A percentile compares a stretch with the other conserved stretches of the same genome.
Conservation (phyloP, 2,797 vertebrate species). For the Oryzias dopingdopingensis region DNA sequence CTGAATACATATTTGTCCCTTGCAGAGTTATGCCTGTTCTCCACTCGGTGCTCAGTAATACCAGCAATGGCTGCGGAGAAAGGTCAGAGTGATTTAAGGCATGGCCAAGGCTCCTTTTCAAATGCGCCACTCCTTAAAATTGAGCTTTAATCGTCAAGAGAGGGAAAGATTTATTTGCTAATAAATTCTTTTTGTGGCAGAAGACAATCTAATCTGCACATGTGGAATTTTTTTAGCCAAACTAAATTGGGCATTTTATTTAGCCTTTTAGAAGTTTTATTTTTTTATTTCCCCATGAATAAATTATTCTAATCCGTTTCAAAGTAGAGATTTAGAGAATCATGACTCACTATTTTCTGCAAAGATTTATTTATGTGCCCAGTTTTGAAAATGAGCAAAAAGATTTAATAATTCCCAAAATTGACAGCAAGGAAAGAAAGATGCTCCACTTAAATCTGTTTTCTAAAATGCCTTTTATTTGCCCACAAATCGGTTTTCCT, state of each 20-base stretch:
- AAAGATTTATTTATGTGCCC: constrained; percentile 33
- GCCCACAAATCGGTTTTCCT: constrained; percentile 82
- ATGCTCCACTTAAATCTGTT: constrained; percentile 77
- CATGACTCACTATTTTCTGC: constrained; percentile 55
- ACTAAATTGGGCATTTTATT: constrained; percentile 21
- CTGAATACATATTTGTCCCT: constrained; percentile 38
- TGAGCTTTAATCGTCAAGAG: constrained; percentile 71
- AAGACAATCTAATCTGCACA: constrained; percentile 73
- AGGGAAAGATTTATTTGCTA: constrained; percentile 72
- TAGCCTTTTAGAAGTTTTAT: background rate
- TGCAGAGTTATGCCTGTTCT: constrained; percentile 28
- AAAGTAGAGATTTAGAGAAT: constrained; percentile 27
- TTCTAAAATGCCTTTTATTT: constrained; percentile 47
- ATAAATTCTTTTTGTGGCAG: constrained; percentile 73
- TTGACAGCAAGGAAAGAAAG: constrained; percentile 81
- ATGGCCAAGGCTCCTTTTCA: constrained; percentile 46
- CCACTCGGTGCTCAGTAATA: constrained; percentile 30
- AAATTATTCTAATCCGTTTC: background rate
- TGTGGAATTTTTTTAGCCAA: constrained; percentile 55
- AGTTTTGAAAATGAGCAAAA: constrained; percentile 49
- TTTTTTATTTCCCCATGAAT: background rate
- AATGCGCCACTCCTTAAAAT: constrained; percentile 72
- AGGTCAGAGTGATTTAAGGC: constrained; percentile 60
- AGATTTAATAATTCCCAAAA: constrained; percentile 73
- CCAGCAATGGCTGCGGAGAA: constrained; percentile 27